Evolutionary conservation across 2,888 invertebrate genomes (phyloP).

Genomic region (Drosophila subquinaria): DNA sequence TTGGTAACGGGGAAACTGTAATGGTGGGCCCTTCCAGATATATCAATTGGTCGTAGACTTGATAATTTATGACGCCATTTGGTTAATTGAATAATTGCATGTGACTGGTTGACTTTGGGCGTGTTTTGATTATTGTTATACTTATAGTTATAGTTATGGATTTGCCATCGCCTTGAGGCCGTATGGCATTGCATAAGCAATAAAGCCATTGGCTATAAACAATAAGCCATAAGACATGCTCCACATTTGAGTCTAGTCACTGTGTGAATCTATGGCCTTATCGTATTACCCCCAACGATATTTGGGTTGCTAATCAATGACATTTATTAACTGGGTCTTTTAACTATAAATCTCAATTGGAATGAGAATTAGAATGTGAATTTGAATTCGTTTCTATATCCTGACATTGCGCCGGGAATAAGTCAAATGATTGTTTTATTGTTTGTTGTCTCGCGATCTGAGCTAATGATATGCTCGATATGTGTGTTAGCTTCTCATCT

Average conservation of each 20-base stretch:
- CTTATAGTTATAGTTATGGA: slow-evolving; percentile 36
- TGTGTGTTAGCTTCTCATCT: slow-evolving; percentile 16
- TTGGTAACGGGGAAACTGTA: slow-evolving; percentile 21
- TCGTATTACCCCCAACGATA: slow-evolving; percentile 50
- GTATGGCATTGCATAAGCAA: slow-evolving; percentile 58
- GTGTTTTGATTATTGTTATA: slow-evolving; percentile 37
- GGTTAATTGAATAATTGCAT: slow-evolving; percentile 81
- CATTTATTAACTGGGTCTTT: slow-evolving; percentile 31
- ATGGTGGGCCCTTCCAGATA: slow-evolving; percentile 42
- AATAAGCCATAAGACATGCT: slow-evolving; percentile 48
- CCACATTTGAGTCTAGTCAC: slow-evolving; percentile 41
- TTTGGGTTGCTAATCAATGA: slow-evolving; percentile 53
- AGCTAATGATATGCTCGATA: slow-evolving; percentile 37
- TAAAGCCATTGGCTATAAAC: slow-evolving; percentile 12
- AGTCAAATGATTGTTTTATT: slow-evolving; percentile 26
- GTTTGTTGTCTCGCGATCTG: slow-evolving; percentile 10
- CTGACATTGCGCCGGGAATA: slow-evolving; percentile 1
- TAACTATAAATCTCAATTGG: not conserved
- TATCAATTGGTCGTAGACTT: slow-evolving; percentile 53
- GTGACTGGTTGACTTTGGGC: slow-evolving; percentile 67
- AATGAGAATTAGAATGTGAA: not conserved
- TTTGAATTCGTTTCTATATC: not conserved
- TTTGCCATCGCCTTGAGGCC: slow-evolving; percentile 44
- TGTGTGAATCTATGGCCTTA: slow-evolving; percentile 54
- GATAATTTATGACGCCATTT: slow-evolving; percentile 80